Conservation (phyloP, 2,888 invertebrate genomes). For the Platycheirus rosarum region DNA sequence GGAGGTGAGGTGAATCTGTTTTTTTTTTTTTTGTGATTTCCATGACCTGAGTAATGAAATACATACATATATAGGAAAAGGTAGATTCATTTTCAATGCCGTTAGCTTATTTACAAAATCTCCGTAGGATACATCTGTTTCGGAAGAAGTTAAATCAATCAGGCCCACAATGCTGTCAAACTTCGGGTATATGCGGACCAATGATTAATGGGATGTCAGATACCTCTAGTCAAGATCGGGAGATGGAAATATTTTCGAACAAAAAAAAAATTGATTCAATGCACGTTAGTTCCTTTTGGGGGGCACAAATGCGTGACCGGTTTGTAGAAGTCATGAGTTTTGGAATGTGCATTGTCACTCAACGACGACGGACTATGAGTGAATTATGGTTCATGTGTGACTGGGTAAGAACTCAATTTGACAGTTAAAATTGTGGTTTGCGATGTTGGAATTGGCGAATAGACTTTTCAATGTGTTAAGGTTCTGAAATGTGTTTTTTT, state of each 20-base stretch:
- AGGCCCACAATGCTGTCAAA: slow-evolving; percentile 43
- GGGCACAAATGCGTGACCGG: not conserved
- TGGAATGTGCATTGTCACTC: slow-evolving; percentile 1
- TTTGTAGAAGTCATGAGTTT: not conserved
- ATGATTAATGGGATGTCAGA: slow-evolving; percentile 46
- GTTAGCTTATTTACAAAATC: not conserved
- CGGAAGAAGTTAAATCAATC: slow-evolving; percentile 61
- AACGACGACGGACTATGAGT: not conserved
- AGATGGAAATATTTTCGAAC: slow-evolving; percentile 1
- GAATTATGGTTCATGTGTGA: not conserved
- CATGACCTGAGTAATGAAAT: slow-evolving; percentile 43
- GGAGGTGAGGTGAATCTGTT: not conserved
- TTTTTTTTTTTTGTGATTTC: not conserved
- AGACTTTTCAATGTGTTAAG: no score
- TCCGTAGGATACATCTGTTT: slow-evolving; percentile 18
- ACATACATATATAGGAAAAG: not conserved
- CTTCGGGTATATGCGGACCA: slow-evolving; percentile 8
- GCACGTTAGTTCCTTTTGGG: not conserved
- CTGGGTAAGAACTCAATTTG: not conserved
- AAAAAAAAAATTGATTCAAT: not conserved
- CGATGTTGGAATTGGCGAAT: no score
- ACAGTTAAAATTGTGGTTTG: not conserved
- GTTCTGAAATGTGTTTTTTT: no score
- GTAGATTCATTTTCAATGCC: slow-evolving; percentile 1
- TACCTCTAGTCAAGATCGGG: not conserved